Conservation (phyloP, 2,113 vertebrate species). For the Scolopax mira region DNA sequence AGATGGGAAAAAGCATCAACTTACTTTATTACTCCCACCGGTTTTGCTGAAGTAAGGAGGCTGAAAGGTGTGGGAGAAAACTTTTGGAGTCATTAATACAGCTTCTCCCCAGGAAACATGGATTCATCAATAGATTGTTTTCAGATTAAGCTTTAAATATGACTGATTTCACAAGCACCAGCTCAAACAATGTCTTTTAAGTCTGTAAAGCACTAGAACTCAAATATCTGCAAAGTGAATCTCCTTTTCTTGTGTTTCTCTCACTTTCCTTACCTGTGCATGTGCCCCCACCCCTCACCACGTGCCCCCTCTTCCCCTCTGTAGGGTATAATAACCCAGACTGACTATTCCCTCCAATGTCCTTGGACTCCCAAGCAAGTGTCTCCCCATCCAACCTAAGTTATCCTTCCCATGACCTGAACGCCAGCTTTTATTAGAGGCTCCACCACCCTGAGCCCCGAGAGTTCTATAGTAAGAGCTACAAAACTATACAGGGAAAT, state of each 20-base stretch:
- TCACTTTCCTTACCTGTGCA: fast-evolving
- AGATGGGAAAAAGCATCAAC: not conserved
- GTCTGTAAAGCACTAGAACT: not conserved
- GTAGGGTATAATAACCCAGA: not conserved
- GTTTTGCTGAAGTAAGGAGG: constrained; percentile 26
- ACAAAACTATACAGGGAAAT: not conserved
- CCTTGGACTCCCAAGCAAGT: not conserved
- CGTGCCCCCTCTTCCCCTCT: too few species aligned
- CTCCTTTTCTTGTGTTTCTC: not conserved
- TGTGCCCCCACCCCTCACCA: not conserved
- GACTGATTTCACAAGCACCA: not conserved
- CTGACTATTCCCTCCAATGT: not conserved
- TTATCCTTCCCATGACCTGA: not conserved
- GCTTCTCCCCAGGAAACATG: not conserved
- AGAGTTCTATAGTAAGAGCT: not conserved
- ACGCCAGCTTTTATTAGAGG: not conserved
- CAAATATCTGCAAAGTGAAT: not conserved
- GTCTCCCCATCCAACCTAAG: not conserved
- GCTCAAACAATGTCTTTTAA: not conserved
- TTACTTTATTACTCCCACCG: not conserved
- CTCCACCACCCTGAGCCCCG: not conserved
- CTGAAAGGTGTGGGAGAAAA: not conserved
- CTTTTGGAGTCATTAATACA: not conserved
- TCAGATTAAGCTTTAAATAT: not conserved
- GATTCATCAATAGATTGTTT: not conserved